Evolutionary conservation across 2,797 vertebrate genomes (phyloP).

Genomic region (Cyclura pinguis): DNA sequence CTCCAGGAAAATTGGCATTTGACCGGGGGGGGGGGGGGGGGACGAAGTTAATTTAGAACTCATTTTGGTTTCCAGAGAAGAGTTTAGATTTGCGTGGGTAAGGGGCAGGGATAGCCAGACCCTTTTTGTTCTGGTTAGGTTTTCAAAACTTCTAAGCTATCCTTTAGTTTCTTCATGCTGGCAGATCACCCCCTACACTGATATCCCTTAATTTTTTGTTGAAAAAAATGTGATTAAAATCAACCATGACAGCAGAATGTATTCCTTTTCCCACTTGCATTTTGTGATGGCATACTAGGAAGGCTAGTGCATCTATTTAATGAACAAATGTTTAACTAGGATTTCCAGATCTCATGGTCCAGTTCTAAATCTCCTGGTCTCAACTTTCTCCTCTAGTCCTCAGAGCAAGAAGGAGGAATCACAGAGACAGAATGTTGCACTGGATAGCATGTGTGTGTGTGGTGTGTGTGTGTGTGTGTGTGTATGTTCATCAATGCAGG

Average conservation of each 20-base stretch:
- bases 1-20: constrained; percentile 38
- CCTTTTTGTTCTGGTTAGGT: accelerated
- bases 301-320: neutral
- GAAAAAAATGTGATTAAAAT: neutral
- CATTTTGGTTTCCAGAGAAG: constrained; percentile 15
- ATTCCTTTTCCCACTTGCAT: neutral
- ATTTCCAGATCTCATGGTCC: no score
- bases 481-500: neutral
- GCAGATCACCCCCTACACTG: neutral
- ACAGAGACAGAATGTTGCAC: no score
- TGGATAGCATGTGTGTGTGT: no score
- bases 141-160: constrained; percentile 26
- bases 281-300: neutral
- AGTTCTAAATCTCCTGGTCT: no score
- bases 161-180: neutral
- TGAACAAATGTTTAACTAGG: no score
- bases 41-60: constrained; percentile 35
- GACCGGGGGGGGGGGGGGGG: constrained; percentile 5
- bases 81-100: neutral
- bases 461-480: no score
- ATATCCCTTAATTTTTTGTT: neutral
- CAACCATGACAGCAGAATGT: neutral
- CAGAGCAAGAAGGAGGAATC: no score
- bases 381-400: no score
- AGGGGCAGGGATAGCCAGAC: neutral